phyloP scores from a whole-genome alignment of 2,113 vertebrate species.

The Grus americana region DNA sequence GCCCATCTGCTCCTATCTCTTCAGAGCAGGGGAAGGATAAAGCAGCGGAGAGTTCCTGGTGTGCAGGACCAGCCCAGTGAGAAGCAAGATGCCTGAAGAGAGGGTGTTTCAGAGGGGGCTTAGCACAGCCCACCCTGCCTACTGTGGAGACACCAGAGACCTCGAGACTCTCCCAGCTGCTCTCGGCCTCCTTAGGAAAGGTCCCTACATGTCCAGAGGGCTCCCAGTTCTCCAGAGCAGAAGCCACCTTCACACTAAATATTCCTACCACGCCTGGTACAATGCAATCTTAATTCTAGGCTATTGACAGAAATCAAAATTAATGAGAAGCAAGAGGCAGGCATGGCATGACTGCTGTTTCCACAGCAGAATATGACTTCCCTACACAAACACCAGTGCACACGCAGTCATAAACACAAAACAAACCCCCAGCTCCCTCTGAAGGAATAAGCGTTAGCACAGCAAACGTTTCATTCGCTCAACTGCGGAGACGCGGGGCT shows the following conservation, averaged over 20 bases:
- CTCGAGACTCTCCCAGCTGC: neutral
- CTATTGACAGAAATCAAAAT: neutral
- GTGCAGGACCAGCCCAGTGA: neutral
- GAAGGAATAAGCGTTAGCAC: neutral
- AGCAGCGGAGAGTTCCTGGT: neutral
- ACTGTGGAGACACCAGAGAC: neutral
- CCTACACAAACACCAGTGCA: neutral
- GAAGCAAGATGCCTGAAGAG: neutral
- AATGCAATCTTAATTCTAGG: neutral
- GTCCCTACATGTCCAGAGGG: neutral
- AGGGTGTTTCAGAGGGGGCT: neutral
- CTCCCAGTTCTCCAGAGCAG: neutral
- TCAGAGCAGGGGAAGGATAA: neutral
- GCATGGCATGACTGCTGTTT: rapidly evolving
- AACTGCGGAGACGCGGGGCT: neutral
- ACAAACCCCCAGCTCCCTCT: neutral
- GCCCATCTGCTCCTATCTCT: neutral
- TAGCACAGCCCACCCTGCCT: neutral
- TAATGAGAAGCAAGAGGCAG: neutral
- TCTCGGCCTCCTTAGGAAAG: neutral
- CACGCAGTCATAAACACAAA: neutral
- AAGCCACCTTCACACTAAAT: neutral
- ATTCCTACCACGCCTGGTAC: neutral
- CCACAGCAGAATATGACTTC: neutral
- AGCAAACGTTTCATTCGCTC: neutral